phyloP scores from a whole-genome alignment of 2,797 vertebrate genomes.

The Tokudaia tokunoshimensis region DNA sequence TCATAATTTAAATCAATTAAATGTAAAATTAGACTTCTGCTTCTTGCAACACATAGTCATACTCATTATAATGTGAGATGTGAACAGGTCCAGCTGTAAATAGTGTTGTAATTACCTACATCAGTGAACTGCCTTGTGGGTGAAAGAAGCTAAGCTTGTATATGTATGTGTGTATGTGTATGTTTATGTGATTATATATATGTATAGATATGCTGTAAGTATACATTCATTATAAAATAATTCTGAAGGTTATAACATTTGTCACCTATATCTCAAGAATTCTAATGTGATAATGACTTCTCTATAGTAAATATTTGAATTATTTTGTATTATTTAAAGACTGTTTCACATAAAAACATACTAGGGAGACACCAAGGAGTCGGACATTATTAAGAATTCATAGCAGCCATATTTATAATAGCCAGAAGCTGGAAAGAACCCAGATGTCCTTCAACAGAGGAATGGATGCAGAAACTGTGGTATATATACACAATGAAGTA shows the following conservation, averaged over 20 bases:
- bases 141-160: background rate
- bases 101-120: background rate
- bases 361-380: background rate
- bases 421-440: too few species aligned
- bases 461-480: too few species aligned
- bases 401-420: too few species aligned
- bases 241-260: background rate
- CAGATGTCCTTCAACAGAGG: too few species aligned
- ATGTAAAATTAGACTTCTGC: background rate
- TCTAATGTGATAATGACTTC: background rate
- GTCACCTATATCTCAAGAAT: background rate
- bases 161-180: background rate
- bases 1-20: slow-evolving; percentile 1
- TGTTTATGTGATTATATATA: background rate
- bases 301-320: background rate
- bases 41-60: background rate
- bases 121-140: background rate
- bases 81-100: background rate
- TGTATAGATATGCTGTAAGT: background rate
- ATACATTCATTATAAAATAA: background rate
- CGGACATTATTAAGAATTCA: background rate
- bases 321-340: background rate
- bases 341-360: background rate
- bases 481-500: too few species aligned
- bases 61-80: background rate